A percentile compares a stretch with the other conserved stretches of the same genome.
Evolutionary conservation across 2,113 vertebrate species (phyloP).

Genomic region (Colistium nudipinnis): DNA sequence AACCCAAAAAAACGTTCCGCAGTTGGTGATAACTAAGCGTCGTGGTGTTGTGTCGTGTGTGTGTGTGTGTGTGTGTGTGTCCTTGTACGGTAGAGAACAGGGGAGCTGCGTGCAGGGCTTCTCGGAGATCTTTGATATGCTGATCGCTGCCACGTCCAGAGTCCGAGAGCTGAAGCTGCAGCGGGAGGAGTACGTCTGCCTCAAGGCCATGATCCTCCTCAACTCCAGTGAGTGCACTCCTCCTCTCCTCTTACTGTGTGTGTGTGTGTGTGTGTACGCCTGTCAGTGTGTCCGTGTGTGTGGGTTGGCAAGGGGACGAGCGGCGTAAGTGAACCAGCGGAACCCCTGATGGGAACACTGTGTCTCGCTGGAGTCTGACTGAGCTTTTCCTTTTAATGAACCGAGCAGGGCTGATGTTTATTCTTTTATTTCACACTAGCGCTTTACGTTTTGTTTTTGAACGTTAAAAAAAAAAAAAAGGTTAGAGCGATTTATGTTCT

Average conservation of each 20-base stretch:
- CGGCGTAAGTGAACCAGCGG: constrained; percentile 24
- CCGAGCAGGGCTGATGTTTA: neutral
- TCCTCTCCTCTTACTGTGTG: constrained; percentile 94
- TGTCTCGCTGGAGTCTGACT: constrained; percentile 18
- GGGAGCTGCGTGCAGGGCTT: constrained; percentile 96
- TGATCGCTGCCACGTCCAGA: constrained; percentile 92
- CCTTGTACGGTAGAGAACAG: constrained; percentile 87
- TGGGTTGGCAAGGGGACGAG: constrained; percentile 21
- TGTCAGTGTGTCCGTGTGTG: constrained; percentile 24
- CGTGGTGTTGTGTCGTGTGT: neutral
- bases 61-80: constrained; percentile 20
- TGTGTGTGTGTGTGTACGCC: constrained; percentile 24
- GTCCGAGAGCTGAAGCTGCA: constrained; percentile 95
- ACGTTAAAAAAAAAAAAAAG: neutral
- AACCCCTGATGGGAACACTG: constrained; percentile 48
- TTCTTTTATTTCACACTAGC: too few relatives aligned
- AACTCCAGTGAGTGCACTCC: constrained; percentile 99
- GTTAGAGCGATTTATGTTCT: too few relatives aligned
- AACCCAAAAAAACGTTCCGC: too few relatives aligned
- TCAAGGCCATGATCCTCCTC: constrained; percentile 98
- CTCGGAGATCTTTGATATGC: constrained; percentile 97
- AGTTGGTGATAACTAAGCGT: neutral
- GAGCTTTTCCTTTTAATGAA: constrained; percentile 7
- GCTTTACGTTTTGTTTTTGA: neutral
- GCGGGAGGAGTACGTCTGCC: constrained; percentile 95